These are phyloP conservation scores for Montifringilla adamsi DNA, from an alignment of 2,113 vertebrate species.

Conservation along the genomic window DNA sequence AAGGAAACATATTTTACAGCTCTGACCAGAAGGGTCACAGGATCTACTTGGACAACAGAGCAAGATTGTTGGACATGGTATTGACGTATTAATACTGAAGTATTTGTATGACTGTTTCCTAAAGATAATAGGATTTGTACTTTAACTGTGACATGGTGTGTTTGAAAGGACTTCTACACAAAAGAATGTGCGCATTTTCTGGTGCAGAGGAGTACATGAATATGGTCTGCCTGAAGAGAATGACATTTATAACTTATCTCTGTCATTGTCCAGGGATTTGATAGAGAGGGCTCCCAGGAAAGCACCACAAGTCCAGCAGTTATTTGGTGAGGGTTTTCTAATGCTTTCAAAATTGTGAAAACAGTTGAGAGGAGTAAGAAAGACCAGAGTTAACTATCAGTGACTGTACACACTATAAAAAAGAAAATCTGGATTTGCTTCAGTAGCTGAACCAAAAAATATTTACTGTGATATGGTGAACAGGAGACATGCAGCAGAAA, in stretches of 20 bases:
- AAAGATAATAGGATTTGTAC: background rate
- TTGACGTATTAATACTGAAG: background rate
- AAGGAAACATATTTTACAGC: background rate
- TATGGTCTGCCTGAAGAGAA: background rate
- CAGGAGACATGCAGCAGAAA: background rate
- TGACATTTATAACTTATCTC: background rate
- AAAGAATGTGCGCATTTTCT: background rate
- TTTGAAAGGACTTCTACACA: background rate
- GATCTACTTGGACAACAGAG: background rate
- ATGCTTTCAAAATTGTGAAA: background rate
- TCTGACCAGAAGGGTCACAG: background rate
- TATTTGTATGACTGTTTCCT: background rate
- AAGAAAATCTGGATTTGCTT: background rate
- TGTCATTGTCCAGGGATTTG: background rate
- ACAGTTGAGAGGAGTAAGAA: background rate
- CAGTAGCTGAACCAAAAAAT: background rate
- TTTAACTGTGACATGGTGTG: background rate
- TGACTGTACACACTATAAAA: background rate
- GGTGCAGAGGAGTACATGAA: background rate
- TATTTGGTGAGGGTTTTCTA: background rate
- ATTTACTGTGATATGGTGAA: background rate
- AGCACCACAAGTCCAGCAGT: background rate
- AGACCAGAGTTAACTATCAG: background rate
- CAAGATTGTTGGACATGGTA: fast-evolving
- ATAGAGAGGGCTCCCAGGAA: background rate